Conservation (phyloP, 2,113 vertebrate species). For the Naja naja region DNA sequence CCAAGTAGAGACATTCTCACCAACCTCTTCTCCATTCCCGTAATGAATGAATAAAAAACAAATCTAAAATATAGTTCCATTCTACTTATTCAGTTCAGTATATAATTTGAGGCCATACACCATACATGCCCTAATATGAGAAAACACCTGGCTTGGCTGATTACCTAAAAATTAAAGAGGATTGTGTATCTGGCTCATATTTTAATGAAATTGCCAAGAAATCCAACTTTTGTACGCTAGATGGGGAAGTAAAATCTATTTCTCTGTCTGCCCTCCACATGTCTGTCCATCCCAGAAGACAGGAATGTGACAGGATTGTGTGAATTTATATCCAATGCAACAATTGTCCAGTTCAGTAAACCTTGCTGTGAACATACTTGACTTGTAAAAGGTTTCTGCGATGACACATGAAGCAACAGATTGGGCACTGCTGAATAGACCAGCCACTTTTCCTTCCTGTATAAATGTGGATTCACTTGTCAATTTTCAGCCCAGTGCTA, state of each 20-base stretch:
- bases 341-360: not conserved
- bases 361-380: not conserved
- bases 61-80: too few relatives aligned
- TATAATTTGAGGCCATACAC: too few relatives aligned
- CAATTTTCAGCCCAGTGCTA: not conserved
- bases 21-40: not conserved
- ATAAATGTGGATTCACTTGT: not conserved
- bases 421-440: not conserved
- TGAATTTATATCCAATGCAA: not conserved
- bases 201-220: not conserved
- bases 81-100: too few relatives aligned
- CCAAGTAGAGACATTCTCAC: not conserved
- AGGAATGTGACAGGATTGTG: not conserved
- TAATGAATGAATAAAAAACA: too few relatives aligned
- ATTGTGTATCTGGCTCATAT: not conserved
- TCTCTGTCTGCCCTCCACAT: not conserved
- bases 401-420: not conserved
- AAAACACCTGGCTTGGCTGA: too few relatives aligned
- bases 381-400: not conserved
- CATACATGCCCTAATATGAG: too few relatives aligned
- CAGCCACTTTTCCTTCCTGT: not conserved
- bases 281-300: not conserved
- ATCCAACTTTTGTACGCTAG: not conserved
- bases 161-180: too few relatives aligned
- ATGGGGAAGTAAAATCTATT: not conserved